A percentile compares a stretch with the other conserved stretches of the same genome.
Evolutionary conservation across 2,797 vertebrate genomes (phyloP).

Genomic region (Iguana delicatissima): DNA sequence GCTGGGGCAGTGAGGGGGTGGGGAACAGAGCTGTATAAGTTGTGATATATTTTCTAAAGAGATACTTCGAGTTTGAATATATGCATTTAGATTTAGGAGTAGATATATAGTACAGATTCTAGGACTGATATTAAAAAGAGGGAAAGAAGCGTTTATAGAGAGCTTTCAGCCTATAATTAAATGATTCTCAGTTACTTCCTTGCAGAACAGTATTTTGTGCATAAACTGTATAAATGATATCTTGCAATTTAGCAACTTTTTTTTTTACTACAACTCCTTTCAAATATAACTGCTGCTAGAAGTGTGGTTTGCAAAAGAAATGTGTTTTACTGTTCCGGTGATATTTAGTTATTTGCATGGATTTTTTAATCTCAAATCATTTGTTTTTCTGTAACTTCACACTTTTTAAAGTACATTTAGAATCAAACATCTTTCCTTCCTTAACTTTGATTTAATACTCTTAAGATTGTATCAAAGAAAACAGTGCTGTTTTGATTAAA

Average conservation of each 20-base stretch:
- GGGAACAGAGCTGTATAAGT: constrained; percentile 52
- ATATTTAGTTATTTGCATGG: constrained; percentile 6
- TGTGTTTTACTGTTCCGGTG: constrained; percentile 35
- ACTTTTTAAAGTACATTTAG: constrained; percentile 40
- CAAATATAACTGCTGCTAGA: constrained; percentile 62
- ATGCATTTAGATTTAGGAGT: constrained; percentile 14
- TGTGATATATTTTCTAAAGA: constrained; percentile 27
- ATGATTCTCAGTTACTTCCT: constrained; percentile 60
- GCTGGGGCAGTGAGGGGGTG: background rate
- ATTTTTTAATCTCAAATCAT: background rate
- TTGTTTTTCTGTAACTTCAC: background rate
- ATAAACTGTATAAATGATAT: constrained; percentile 48
- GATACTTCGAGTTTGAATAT: constrained; percentile 33
- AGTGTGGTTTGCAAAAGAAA: constrained; percentile 26
- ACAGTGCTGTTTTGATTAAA: constrained; percentile 15
- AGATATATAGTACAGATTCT: constrained; percentile 13
- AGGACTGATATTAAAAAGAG: constrained; percentile 50
- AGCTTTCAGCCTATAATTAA: constrained; percentile 44
- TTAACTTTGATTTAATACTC: constrained; percentile 27
- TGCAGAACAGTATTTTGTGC: constrained; percentile 45
- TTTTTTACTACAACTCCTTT: constrained; percentile 51
- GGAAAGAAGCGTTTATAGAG: background rate
- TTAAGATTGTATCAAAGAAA: constrained; percentile 48
- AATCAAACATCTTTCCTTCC: constrained; percentile 53
- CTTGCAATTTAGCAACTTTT: constrained; percentile 60